Evolutionary conservation across 2,113 vertebrate genomes (phyloP).

Genomic region (human (Homo sapiens)): DNA sequence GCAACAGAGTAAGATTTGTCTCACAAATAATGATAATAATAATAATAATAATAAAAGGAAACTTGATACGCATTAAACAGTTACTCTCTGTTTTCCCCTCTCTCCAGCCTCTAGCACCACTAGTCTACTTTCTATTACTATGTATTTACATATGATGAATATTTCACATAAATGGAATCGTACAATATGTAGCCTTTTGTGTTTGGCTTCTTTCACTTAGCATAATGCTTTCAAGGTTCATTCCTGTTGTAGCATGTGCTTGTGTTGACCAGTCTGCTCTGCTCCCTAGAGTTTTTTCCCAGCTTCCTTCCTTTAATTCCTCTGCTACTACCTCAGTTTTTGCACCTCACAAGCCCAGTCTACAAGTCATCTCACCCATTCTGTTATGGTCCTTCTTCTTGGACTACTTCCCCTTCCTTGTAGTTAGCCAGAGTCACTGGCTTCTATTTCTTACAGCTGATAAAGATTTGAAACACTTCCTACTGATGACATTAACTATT

Average conservation of each 20-base stretch:
- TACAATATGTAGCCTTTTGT: background rate
- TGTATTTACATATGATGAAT: background rate
- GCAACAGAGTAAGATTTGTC: no score
- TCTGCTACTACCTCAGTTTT: background rate
- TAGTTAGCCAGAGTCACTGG: background rate
- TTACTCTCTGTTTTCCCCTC: background rate
- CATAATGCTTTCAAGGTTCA: background rate
- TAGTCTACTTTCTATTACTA: background rate
- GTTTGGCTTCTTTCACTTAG: background rate
- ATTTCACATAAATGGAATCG: background rate
- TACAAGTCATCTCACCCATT: background rate
- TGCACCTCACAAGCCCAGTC: background rate
- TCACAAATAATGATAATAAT: no score
- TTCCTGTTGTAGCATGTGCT: background rate
- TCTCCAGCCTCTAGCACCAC: background rate
- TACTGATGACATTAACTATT: background rate
- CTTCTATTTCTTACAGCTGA: background rate
- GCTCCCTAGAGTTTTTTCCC: background rate
- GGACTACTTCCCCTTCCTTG: background rate
- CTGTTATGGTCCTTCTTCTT: background rate
- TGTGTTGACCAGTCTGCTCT: background rate
- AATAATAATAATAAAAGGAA: background rate
- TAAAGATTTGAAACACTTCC: background rate
- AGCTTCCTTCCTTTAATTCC: background rate
- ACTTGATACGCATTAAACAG: background rate